These are phyloP conservation scores for Sicus ferrugineus DNA, from an alignment of 2,888 invertebrate species.

Conservation along the genomic window DNA sequence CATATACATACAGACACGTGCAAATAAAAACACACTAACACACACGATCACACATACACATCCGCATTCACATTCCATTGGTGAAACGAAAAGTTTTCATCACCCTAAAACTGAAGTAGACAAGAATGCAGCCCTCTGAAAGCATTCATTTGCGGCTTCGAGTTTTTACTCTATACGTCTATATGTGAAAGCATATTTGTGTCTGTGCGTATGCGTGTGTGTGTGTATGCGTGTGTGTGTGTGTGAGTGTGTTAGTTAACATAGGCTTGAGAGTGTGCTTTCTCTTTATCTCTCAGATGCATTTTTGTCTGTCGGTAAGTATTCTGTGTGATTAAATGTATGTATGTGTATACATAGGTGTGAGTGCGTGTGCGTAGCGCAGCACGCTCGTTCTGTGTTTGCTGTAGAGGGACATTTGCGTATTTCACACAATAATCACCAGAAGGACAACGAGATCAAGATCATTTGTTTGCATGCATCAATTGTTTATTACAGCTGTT, in stretches of 20 bases:
- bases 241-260: not conserved
- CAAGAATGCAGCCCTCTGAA: not conserved
- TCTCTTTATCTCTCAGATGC: not conserved
- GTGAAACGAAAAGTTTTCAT: not conserved
- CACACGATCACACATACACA: not conserved
- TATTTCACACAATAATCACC: not conserved
- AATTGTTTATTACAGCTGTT: too few relatives aligned
- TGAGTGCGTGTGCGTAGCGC: too few relatives aligned
- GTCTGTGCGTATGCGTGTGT: not conserved
- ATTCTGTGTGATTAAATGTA: not conserved
- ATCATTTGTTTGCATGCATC: too few relatives aligned
- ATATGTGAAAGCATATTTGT: not conserved
- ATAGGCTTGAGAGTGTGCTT: not conserved
- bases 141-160: not conserved
- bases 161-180: not conserved
- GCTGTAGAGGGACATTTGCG: not conserved
- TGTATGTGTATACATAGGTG: not conserved
- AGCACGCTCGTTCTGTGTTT: not conserved
- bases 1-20: not conserved
- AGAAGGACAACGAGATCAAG: too few relatives aligned
- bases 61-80: not conserved
- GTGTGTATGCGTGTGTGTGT: not conserved
- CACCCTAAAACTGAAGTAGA: not conserved
- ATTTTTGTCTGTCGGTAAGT: not conserved
- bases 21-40: not conserved